Conservation (phyloP, 23 tunicate genomes). For the Trididemnum clinides region DNA sequence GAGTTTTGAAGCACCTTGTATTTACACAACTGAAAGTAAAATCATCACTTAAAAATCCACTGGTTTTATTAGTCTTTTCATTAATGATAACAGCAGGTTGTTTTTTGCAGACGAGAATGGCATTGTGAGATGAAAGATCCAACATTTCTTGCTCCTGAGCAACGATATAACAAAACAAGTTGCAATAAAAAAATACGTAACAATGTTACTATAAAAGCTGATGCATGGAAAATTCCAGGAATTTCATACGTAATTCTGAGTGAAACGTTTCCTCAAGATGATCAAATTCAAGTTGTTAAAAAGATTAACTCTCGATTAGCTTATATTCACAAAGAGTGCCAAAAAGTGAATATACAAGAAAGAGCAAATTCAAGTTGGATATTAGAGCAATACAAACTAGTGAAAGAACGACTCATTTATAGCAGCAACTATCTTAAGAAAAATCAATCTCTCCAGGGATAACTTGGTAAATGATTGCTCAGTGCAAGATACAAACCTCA, state of each 20-base stretch:
- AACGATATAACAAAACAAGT: conserved; percentile 51
- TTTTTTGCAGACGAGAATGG: conserved; percentile 20
- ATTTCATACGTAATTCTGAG: conserved; percentile 21
- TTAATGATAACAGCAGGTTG: too few species aligned
- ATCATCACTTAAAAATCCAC: too few species aligned
- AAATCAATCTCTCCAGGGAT: too few species aligned
- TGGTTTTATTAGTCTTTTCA: too few species aligned
- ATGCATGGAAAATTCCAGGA: conserved; percentile 84
- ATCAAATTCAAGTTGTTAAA: background rate
- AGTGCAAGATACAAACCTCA: too few species aligned
- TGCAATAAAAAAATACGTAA: background rate
- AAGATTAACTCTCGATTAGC: conserved; percentile 2
- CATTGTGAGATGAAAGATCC: conserved; percentile 10
- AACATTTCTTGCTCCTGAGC: conserved; percentile 75
- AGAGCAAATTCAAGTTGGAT: conserved; percentile 54
- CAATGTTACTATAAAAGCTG: conserved; percentile 30
- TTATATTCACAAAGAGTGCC: conserved; percentile 39
- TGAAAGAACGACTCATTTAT: too few species aligned
- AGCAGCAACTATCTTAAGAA: too few species aligned
- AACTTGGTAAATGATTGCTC: too few species aligned
- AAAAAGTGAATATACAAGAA: conserved; percentile 3
- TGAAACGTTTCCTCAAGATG: background rate
- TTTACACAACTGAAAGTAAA: too few species aligned
- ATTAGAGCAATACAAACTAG: conserved; percentile 34
- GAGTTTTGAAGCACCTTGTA: too few species aligned